Conservation (phyloP, 2,888 invertebrate species). For the Philhelius pedissequus region DNA sequence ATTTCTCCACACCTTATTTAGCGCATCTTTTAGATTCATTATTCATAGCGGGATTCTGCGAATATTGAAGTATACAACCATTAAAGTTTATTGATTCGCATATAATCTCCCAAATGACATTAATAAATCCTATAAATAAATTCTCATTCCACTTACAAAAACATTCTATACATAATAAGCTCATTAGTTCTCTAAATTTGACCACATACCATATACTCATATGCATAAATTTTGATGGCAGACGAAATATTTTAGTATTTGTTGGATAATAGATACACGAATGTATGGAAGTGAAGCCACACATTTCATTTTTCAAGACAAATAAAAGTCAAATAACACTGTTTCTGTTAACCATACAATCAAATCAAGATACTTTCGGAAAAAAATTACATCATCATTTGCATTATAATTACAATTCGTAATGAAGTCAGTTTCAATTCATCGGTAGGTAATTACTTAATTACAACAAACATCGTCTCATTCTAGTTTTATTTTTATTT, state of each 20-base stretch:
- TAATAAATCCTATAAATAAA: background rate
- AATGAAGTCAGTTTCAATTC: background rate
- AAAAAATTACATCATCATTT: constrained; percentile 14
- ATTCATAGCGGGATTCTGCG: background rate
- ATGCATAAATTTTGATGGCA: background rate
- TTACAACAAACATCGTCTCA: background rate
- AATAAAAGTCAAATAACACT: background rate
- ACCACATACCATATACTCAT: background rate
- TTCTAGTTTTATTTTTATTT: background rate
- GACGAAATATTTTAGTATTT: background rate
- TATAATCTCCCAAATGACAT: background rate
- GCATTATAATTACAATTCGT: constrained; percentile 27
- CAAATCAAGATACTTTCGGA: background rate
- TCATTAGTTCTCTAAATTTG: background rate
- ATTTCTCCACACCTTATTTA: background rate
- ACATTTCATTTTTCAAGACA: background rate
- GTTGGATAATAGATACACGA: background rate
- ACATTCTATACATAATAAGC: background rate
- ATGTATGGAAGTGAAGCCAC: background rate
- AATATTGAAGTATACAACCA: background rate
- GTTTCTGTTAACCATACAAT: background rate
- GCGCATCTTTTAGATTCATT: background rate
- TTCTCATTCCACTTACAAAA: background rate
- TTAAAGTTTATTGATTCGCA: background rate
- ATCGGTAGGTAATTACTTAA: constrained; percentile 12